Conservation (phyloP, 2,113 vertebrate genomes). For the Orycteropus afer region DNA sequence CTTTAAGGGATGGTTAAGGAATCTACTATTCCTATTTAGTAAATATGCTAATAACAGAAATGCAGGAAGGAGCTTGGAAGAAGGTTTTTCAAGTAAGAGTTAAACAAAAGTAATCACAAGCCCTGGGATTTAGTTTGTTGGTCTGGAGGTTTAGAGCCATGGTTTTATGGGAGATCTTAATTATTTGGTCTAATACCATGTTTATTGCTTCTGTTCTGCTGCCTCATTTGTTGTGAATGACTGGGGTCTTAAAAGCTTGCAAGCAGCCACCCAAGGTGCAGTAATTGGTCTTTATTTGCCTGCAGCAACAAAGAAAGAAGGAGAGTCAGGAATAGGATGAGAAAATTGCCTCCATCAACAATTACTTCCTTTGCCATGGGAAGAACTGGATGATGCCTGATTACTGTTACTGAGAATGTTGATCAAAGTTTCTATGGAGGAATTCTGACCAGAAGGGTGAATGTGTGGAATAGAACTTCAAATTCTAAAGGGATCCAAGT, state of each 20-base stretch:
- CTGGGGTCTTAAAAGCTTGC: background rate
- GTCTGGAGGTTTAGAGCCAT: background rate
- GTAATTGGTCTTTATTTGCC: no score
- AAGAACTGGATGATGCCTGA: no score
- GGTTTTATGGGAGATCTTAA: background rate
- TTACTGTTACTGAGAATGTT: no score
- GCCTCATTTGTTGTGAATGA: background rate
- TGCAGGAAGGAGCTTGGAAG: background rate
- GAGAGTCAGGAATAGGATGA: no score
- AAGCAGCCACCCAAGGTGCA: no score
- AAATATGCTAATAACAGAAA: constrained; percentile 23
- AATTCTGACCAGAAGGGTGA: no score
- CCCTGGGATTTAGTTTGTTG: background rate
- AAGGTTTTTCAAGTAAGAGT: background rate
- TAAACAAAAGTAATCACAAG: constrained; percentile 16
- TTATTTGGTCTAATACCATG: background rate
- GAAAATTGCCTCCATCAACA: no score
- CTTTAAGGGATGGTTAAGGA: background rate
- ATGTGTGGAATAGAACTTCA: no score
- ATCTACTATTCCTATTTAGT: background rate
- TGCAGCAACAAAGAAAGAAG: no score
- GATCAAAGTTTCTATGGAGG: no score
- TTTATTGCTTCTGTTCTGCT: background rate
- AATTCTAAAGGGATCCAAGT: no score
- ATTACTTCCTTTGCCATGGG: no score